Conservation (phyloP, 2,113 vertebrate genomes). For the Suricata suricatta region DNA sequence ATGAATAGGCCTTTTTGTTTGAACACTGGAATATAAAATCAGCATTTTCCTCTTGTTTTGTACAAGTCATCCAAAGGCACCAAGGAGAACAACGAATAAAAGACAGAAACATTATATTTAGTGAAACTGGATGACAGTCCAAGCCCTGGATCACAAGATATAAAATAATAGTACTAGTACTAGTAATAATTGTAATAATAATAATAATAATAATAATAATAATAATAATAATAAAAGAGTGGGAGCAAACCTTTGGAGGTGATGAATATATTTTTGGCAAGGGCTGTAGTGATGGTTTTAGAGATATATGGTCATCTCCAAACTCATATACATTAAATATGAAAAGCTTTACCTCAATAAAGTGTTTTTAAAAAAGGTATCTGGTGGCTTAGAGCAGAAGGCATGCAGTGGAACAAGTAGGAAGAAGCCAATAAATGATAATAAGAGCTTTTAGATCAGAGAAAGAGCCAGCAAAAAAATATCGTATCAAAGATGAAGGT, state of each 20-base stretch:
- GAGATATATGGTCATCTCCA: background rate
- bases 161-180: background rate
- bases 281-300: background rate
- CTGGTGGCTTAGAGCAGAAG: background rate
- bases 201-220: background rate
- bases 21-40: background rate
- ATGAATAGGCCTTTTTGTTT: background rate
- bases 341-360: background rate
- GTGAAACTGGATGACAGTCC: background rate
- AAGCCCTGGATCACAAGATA: background rate
- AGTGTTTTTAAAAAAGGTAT: background rate
- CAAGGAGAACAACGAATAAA: background rate
- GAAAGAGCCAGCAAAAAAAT: background rate
- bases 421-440: background rate
- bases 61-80: background rate
- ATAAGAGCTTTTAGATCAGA: background rate
- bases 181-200: too few relatives aligned
- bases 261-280: background rate
- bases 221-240: background rate
- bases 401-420: fast-evolving
- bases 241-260: background rate
- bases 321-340: background rate
- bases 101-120: background rate
- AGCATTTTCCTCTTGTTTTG: background rate
- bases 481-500: background rate